Evolutionary conservation across 2,113 vertebrate species (phyloP), one percentile per base, ranked within the genome.

Genomic region (Melanerpes formicivorus): DNA sequence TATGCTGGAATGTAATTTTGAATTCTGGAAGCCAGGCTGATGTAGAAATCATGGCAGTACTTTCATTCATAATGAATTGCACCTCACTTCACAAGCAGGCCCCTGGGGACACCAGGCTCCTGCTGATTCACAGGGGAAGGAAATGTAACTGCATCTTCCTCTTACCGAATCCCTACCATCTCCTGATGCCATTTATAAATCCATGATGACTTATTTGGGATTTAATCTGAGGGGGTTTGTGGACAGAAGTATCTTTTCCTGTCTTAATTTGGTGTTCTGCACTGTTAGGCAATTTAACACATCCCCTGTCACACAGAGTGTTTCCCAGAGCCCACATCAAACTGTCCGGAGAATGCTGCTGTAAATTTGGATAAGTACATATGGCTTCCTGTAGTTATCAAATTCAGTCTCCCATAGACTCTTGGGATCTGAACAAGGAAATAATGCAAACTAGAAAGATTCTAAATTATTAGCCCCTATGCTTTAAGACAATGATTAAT

Each of bases 171-270:
- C 11, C 9, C 40, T 56, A 6, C 19, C 25, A 26, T 13, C 73
- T 85, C 26, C 50, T 56, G 7, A 22, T 75, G 23, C 15, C 15
- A 8, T 42, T 50, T 23, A 25, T 23, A 59, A 55, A 80, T 8
- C 37, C 9, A 9, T 5, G 3, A 14, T 18, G 11, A 46, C 13
- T 71, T 75, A 27, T 17, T 23, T 54, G 25, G 27, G 37, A n/a
- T 56, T 80, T 37, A 26, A 56, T 1, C 8, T 10, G 25, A 6
- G 7, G 0, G 0, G 3, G 27, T 58, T 74, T 16, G 44, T 4
- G 10, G 18, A 42, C 11, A 71, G 87, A 82, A 82, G 81, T 50
- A 2, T 40, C 5, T 66, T 80, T 29, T 5, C 3, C 19, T 71
- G 17, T 6, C 32, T 82, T 46, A 40, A 59, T 76, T 34, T 66